phyloP scores from a whole-genome alignment of 37 sponge, comb jelly and placozoan species.

The Hexactinellida sp. region DNA sequence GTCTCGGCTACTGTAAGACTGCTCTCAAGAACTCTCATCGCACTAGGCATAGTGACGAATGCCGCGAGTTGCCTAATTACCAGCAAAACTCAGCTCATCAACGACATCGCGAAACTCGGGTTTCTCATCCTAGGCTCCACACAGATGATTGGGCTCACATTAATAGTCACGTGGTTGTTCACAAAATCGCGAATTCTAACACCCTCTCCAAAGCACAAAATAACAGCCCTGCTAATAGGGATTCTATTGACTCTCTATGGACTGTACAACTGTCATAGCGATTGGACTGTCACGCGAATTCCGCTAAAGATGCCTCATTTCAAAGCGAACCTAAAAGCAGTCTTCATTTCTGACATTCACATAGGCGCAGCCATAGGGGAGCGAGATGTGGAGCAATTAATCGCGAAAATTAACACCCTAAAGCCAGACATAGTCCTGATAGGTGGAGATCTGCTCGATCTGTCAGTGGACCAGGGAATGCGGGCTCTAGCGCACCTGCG shows the following conservation, averaged over 20 bases:
- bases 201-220: neutral
- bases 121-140: neutral
- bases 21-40: neutral
- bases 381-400: constrained; percentile 21
- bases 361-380: constrained; percentile 61
- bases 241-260: neutral
- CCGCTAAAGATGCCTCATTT: neutral
- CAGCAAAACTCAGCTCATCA: neutral
- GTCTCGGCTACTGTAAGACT: neutral
- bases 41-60: neutral
- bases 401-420: constrained; percentile 43
- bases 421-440: constrained; percentile 66
- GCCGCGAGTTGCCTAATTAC: neutral
- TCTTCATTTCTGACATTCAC: constrained; percentile 76
- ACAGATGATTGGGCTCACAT: neutral
- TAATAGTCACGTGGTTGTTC: neutral
- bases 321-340: constrained; percentile 24
- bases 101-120: neutral
- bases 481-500: constrained; percentile 47
- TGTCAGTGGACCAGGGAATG: constrained; percentile 30
- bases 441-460: constrained; percentile 75
- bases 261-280: neutral
- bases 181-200: neutral
- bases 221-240: neutral
- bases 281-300: neutral